These are phyloP conservation scores for Pteronura brasiliensis DNA, from an alignment of 2,113 vertebrate species.

Conservation along the genomic window DNA sequence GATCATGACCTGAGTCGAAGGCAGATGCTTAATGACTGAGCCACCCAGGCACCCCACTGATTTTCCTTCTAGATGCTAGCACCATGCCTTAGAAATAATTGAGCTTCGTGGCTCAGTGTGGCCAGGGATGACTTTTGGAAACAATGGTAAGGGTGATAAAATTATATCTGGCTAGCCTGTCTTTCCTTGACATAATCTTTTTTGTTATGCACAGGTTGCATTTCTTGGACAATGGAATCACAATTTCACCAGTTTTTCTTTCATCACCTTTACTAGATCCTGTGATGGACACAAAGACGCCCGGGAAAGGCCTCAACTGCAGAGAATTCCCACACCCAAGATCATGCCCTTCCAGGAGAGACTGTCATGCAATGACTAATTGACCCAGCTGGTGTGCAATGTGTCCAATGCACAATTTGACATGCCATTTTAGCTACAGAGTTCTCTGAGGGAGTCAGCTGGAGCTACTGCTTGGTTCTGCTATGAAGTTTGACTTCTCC, in stretches of 20 bases:
- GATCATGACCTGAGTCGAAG: too few relatives aligned
- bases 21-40: too few relatives aligned
- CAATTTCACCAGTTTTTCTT: background rate
- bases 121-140: background rate
- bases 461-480: background rate
- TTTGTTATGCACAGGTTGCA: background rate
- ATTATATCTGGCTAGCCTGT: background rate
- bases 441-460: background rate
- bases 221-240: background rate
- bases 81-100: background rate
- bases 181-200: constrained; percentile 6
- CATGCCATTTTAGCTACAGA: background rate
- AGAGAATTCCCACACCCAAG: background rate
- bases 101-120: background rate
- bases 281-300: background rate
- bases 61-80: background rate
- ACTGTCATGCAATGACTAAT: background rate
- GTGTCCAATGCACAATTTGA: background rate
- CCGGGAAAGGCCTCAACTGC: background rate
- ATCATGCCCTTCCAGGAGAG: background rate
- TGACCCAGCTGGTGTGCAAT: background rate
- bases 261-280: background rate
- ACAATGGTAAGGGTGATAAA: background rate
- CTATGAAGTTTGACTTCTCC: background rate
- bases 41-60: background rate